Base-by-base conservation (phyloP, 2,797 vertebrate genomes). In the Atherinosoma microstoma region DNA sequence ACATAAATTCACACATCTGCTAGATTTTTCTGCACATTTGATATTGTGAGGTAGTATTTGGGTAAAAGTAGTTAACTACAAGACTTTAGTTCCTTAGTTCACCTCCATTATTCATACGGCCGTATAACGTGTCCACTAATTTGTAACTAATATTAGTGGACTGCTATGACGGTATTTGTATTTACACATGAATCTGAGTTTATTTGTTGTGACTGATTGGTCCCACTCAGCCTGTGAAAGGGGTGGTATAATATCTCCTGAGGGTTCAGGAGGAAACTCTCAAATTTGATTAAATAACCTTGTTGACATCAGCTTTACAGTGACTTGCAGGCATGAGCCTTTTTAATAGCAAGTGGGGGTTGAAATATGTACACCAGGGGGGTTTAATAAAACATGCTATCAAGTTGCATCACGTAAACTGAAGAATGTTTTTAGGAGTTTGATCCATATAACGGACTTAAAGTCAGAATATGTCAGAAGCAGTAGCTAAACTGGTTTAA, bases 311-410 rank as follows among this genome's bases (percentile, higher is more conserved):
- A 29, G 30, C 24, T 59, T 73, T 63, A 30, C 53, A 35, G 56
- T 12, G 3, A 66, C 18, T 60, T 64, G 22, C 0, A 59, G 54
- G 27, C 34, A 59, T n/a, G 24, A 49, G 38, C 54, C 20, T 9
- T 47, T 67, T 61, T 70, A 57, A 58, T 63, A 58, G 58, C 49
- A 29, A 16, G 24, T 13, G 34, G 11, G 15, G 29, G 36, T 49
- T 54, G 6, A 53, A 67, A 22, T 9, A 57, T 12, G 42, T 58
- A 24, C 10, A 1, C 45, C 6, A 22, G 13, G 42, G 30, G 22
- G 11, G 4, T 68, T 24, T 73, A 51, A 58, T 70, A 51, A 71
- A 45, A 42, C 13, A 59, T 51, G 32, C 45, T 63, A 49, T 66
- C 20, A 47, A 10, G 5, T 61, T 73, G 47, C 66, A 76, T 71